Percentiles rank a stretch among this genome's conserved stretches.
Evolutionary conservation across 1,140 invertebrate genomes (phyloP).

Genomic region (Augochlora pura): DNA sequence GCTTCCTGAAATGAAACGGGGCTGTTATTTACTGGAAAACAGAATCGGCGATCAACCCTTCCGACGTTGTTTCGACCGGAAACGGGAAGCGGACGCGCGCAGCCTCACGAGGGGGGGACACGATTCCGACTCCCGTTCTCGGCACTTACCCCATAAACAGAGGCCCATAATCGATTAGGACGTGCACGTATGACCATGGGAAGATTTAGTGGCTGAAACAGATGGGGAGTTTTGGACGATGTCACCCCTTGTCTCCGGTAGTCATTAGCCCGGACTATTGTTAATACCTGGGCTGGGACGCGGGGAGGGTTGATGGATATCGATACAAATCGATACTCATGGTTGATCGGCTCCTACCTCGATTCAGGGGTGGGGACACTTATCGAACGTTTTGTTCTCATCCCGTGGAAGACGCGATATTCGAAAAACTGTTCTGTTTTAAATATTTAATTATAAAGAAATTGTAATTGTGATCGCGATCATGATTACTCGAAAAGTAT

Average conservation of each 20-base stretch:
- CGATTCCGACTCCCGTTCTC: constrained; percentile 41
- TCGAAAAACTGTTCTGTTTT: too few species aligned
- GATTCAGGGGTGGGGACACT: constrained; percentile 31
- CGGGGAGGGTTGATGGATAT: constrained; percentile 52
- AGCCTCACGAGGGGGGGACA: constrained; percentile 30
- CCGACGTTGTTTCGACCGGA: constrained; percentile 42
- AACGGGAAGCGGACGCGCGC: constrained; percentile 41
- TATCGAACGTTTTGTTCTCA: constrained; percentile 27
- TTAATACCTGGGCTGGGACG: constrained; percentile 59
- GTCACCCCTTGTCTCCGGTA: constrained; percentile 67
- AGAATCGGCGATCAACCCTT: background rate
- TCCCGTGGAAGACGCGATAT: background rate
- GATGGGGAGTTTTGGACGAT: constrained; percentile 68
- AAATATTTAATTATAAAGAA: too few species aligned
- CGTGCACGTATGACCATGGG: constrained; percentile 62
- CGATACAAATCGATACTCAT: constrained; percentile 64
- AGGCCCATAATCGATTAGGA: constrained; percentile 62
- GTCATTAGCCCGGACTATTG: constrained; percentile 66
- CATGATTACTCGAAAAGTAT: too few species aligned
- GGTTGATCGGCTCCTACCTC: constrained; percentile 49
- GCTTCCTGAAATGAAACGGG: too few species aligned
- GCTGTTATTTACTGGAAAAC: too few species aligned
- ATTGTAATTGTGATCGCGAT: too few species aligned
- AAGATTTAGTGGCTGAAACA: constrained; percentile 68
- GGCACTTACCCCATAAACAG: constrained; percentile 47